Conservation (phyloP, 2,797 vertebrate species). For the Adrianichthys oophorus region DNA sequence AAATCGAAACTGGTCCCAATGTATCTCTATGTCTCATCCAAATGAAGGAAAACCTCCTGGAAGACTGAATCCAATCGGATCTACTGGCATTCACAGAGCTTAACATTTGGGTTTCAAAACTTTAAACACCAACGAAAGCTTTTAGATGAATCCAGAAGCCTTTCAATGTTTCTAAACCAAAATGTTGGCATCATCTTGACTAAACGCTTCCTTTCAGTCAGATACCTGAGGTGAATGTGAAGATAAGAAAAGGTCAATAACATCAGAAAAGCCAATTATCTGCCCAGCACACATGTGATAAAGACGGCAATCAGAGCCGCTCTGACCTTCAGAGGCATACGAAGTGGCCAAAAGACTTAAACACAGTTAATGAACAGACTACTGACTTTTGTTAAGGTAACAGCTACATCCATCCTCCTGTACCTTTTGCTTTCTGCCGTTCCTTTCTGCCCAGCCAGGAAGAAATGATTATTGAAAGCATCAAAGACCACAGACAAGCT, state of each 20-base stretch:
- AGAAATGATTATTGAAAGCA: too few relatives aligned
- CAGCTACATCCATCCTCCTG: conserved; percentile 5
- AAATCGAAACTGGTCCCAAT: too few relatives aligned
- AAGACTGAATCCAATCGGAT: too few relatives aligned
- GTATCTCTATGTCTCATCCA: too few relatives aligned
- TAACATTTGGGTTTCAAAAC: too few relatives aligned
- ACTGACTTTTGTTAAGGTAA: conserved; percentile 9
- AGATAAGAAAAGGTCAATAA: conserved; percentile 28
- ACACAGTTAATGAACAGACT: neutral
- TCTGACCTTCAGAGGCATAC: conserved; percentile 3
- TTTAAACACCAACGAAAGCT: too few relatives aligned
- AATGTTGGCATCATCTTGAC: conserved; percentile 21
- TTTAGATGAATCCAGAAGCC: neutral
- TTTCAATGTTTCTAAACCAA: neutral
- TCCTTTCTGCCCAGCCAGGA: too few relatives aligned
- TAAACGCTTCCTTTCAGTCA: conserved; percentile 27
- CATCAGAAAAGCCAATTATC: conserved; percentile 46
- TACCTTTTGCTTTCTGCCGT: conserved; percentile 23
- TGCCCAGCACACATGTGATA: conserved; percentile 22
- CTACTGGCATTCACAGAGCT: too few relatives aligned
- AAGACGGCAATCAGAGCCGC: conserved; percentile 2
- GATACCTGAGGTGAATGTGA: conserved; percentile 13
- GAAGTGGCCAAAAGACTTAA: conserved; percentile 1
- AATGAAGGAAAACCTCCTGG: too few relatives aligned
- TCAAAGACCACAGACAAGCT: too few relatives aligned